A percentile compares a stretch with the other conserved stretches of the same genome.
Evolutionary conservation across 2,888 invertebrate genomes (phyloP).

Genomic region (Autographa pulchrina): DNA sequence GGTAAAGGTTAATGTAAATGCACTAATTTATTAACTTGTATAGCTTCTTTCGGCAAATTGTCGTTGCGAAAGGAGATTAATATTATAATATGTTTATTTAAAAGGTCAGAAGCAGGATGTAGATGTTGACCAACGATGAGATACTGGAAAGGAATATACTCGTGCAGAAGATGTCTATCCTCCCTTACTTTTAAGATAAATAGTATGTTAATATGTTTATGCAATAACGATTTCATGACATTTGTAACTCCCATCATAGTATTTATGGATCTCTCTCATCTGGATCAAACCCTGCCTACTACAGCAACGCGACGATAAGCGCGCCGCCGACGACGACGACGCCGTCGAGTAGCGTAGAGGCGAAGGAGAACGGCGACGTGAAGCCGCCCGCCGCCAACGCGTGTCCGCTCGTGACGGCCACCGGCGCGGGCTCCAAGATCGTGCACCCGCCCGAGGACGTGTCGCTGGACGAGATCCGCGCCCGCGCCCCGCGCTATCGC

Average conservation of each 20-base stretch:
- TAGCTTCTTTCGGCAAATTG: too few species aligned
- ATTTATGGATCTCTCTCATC: constrained; percentile 33
- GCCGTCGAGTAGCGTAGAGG: constrained; percentile 69
- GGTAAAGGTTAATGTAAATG: too few species aligned
- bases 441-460: constrained; percentile 98
- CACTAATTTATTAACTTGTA: too few species aligned
- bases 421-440: constrained; percentile 96
- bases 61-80: too few species aligned
- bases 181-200: neutral
- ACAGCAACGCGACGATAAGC: constrained; percentile 93
- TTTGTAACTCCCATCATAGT: constrained; percentile 48
- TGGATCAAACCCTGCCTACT: constrained; percentile 49
- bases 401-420: constrained; percentile 91
- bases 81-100: neutral
- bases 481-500: constrained; percentile 92
- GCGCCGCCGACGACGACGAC: constrained; percentile 91
- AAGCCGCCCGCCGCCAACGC: constrained; percentile 80
- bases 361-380: constrained; percentile 84
- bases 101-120: neutral
- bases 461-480: constrained; percentile 95
- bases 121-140: neutral
- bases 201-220: neutral
- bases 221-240: constrained; percentile 23
- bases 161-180: neutral
- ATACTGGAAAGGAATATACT: neutral